Conservation (phyloP, 1,140 invertebrate genomes). For the Philaenus spumarius region DNA sequence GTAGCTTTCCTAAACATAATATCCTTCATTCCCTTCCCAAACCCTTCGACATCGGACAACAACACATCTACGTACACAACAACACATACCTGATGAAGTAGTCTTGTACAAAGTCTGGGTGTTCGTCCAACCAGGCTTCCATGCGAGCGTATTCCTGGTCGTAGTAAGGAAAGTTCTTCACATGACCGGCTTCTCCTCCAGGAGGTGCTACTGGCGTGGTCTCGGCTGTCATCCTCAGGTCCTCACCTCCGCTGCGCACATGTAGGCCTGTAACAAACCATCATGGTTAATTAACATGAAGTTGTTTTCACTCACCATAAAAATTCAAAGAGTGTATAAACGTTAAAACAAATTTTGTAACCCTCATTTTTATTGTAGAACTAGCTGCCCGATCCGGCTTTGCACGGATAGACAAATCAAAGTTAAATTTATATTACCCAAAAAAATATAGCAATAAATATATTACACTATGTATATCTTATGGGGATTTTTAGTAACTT, state of each 20-base stretch:
- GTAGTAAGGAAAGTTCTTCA: conserved; percentile 45
- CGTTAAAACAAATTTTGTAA: too few species aligned
- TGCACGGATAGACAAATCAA: too few species aligned
- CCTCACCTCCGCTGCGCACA: conserved; percentile 71
- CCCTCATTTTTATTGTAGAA: too few species aligned
- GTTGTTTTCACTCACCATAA: too few species aligned
- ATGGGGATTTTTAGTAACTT: too few species aligned
- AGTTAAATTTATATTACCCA: too few species aligned
- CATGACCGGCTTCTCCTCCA: conserved; percentile 39
- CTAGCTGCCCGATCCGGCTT: too few species aligned
- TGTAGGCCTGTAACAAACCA: conserved; percentile 62
- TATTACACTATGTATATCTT: too few species aligned
- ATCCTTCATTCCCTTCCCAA: conserved; percentile 4
- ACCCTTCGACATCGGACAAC: not conserved
- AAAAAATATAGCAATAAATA: too few species aligned
- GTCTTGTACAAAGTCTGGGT: conserved; percentile 90
- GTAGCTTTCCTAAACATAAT: conserved; percentile 71
- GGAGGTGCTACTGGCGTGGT: conserved; percentile 48
- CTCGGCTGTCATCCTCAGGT: conserved; percentile 62
- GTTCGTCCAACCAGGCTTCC: conserved; percentile 92
- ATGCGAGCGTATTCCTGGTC: conserved; percentile 78
- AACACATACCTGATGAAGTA: conserved; percentile 78
- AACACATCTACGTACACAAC: not conserved
- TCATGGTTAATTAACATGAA: too few species aligned
- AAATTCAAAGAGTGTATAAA: too few species aligned